phyloP scores from a whole-genome alignment of 1,140 invertebrate species.

The Eupeodes corollae region DNA sequence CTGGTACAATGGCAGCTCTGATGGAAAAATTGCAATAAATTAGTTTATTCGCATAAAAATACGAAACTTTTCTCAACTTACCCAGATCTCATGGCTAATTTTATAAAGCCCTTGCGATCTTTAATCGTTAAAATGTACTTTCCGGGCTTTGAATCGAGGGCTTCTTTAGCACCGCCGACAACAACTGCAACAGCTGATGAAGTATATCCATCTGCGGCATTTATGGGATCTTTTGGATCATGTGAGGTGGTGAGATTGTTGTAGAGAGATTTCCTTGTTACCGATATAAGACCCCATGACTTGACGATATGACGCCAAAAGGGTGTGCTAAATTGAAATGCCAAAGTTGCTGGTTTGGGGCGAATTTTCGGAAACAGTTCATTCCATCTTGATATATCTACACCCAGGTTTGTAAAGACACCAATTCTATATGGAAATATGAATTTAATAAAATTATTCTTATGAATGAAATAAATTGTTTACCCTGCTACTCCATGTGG shows the following conservation, averaged over 20 bases:
- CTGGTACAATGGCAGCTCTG: constrained; percentile 71
- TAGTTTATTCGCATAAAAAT: background rate
- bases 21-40: constrained; percentile 11
- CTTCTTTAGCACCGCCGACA: constrained; percentile 74
- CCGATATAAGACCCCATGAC: constrained; percentile 48
- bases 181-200: constrained; percentile 47
- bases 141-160: constrained; percentile 57
- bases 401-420: constrained; percentile 66
- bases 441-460: no score
- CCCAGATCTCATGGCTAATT: constrained; percentile 68
- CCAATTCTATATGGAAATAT: constrained; percentile 49
- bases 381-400: constrained; percentile 60
- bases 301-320: constrained; percentile 63
- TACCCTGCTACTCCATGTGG: constrained; percentile 69
- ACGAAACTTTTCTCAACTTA: constrained; percentile 32
- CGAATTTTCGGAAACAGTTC: constrained; percentile 68
- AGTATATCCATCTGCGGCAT: constrained; percentile 28
- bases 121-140: constrained; percentile 58
- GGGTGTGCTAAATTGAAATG: constrained; percentile 72
- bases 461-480: no score
- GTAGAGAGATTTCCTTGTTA: constrained; percentile 35
- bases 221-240: constrained; percentile 24
- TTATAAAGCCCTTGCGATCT: constrained; percentile 69
- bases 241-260: constrained; percentile 24
- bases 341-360: constrained; percentile 60